Conservation (phyloP, 2,113 vertebrate genomes). For the Propithecus coquereli region DNA sequence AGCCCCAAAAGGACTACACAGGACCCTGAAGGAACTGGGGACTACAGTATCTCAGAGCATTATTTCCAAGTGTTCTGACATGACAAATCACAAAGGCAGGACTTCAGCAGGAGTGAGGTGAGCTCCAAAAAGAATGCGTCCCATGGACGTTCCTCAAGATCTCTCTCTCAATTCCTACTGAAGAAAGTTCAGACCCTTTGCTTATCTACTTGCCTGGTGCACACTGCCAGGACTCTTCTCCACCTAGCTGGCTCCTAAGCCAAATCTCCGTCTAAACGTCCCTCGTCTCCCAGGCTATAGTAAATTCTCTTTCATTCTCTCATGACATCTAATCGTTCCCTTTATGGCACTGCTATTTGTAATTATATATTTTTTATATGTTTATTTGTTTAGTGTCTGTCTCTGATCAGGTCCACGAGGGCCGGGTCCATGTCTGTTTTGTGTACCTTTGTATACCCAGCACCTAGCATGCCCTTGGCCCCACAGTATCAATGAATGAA, state of each 20-base stretch:
- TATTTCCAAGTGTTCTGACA: background rate
- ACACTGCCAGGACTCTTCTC: background rate
- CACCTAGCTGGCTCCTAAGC: background rate
- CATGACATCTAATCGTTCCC: no score
- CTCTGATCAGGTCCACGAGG: background rate
- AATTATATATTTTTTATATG: background rate
- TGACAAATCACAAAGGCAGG: background rate
- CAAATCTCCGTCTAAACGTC: background rate
- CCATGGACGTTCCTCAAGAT: background rate
- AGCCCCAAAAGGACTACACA: background rate
- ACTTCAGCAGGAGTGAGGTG: background rate
- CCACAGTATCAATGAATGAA: background rate
- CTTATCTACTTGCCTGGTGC: background rate
- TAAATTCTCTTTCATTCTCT: background rate
- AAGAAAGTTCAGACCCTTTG: background rate
- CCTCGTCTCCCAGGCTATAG: background rate
- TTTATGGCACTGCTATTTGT: background rate
- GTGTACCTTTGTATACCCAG: background rate
- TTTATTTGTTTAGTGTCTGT: conserved; percentile 10
- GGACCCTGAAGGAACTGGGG: background rate
- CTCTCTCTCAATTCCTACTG: background rate
- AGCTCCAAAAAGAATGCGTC: background rate
- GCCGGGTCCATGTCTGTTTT: background rate
- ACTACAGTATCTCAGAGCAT: fast-evolving
- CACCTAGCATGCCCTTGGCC: background rate